phyloP scores from a whole-genome alignment of 2,113 vertebrate genomes.

The Haplochromis burtoni region DNA sequence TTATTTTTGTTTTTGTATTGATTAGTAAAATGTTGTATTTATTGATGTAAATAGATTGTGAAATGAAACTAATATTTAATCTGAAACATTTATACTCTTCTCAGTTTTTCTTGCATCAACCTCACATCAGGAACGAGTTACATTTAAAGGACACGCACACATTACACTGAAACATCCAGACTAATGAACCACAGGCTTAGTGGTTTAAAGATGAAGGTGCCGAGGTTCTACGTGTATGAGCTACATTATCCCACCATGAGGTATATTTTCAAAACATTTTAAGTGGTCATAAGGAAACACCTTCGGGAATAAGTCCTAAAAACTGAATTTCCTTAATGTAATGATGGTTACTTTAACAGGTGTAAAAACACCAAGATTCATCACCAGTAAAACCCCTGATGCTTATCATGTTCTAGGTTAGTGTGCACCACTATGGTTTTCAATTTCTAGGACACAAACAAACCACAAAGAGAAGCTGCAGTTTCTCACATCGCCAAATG shows the following conservation, averaged over 20 bases:
- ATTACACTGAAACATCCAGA: not conserved
- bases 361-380: not conserved
- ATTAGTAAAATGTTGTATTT: conserved; percentile 29
- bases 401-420: not conserved
- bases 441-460: not conserved
- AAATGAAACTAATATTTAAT: conserved; percentile 27
- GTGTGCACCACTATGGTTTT: not conserved
- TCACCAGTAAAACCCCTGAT: not conserved
- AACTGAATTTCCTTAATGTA: not conserved
- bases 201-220: not conserved
- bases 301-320: not conserved
- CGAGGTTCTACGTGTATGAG: not conserved
- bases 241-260: too few species aligned
- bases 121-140: not conserved
- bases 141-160: not conserved
- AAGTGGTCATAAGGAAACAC: not conserved
- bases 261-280: not conserved
- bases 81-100: not conserved
- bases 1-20: not conserved
- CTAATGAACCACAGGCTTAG: not conserved
- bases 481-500: not conserved
- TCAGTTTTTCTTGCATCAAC: not conserved
- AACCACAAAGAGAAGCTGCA: not conserved
- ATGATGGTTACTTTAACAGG: not conserved
- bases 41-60: conserved; percentile 22